Evolutionary conservation across 2,113 vertebrate species (phyloP).

Genomic region (Spheniscus mendiculus): DNA sequence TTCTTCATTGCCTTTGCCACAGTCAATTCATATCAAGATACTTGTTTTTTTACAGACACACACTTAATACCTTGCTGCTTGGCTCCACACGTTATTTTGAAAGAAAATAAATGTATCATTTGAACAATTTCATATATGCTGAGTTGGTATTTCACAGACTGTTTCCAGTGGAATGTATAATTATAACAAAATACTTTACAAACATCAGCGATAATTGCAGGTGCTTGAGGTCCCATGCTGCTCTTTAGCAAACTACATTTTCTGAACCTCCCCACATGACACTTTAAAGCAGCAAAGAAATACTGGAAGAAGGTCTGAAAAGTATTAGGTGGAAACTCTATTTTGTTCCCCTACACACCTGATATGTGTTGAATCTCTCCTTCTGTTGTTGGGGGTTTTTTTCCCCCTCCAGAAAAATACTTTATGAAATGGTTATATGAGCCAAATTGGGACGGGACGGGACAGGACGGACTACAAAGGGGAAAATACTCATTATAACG

Average conservation of each 20-base stretch:
- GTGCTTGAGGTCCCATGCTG: background rate
- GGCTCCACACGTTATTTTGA: background rate
- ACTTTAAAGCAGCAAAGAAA: background rate
- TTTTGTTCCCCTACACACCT: background rate
- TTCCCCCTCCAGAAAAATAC: background rate
- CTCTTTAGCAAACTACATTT: background rate
- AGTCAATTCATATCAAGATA: background rate
- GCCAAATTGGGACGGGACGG: background rate
- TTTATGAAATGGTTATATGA: background rate
- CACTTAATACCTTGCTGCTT: background rate
- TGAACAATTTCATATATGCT: background rate
- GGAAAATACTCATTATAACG: background rate
- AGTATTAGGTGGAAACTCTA: background rate
- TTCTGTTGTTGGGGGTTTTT: too few species aligned
- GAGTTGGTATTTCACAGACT: background rate
- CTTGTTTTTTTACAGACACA: background rate
- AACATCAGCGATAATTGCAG: background rate
- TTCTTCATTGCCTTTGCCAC: background rate
- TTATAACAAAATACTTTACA: background rate
- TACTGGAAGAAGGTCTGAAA: background rate
- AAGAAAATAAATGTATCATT: background rate
- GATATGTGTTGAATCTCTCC: background rate
- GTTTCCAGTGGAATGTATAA: background rate
- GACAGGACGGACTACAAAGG: too few species aligned
- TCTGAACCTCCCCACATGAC: background rate